Conservation (phyloP, 64 coral and sea anemone genomes). For the Dendrophyllia cribrosa region DNA sequence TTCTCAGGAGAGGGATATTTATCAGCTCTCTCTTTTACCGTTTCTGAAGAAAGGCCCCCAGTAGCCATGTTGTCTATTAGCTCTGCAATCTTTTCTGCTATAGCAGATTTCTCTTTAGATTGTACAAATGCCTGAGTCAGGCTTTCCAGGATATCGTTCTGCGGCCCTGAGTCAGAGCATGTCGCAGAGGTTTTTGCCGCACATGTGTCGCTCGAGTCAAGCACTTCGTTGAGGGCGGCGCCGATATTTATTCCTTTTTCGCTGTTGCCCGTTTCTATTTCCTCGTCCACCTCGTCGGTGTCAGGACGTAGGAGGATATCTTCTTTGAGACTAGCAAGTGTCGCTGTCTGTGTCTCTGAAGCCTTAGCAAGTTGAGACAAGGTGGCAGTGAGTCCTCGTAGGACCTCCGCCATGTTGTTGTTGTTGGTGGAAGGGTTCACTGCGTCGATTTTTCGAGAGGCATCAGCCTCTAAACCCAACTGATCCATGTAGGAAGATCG, state of each 20-base stretch:
- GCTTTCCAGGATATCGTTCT: too few species aligned
- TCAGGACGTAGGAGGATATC: background rate
- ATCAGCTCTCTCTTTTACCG: constrained; percentile 1
- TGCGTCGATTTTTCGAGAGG: background rate
- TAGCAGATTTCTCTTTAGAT: too few species aligned
- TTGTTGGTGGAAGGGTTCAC: background rate
- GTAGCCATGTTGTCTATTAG: background rate
- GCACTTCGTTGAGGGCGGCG: constrained; percentile 16
- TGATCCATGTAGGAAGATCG: background rate
- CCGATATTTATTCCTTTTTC: background rate
- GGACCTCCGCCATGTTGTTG: background rate
- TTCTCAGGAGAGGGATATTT: constrained; percentile 60
- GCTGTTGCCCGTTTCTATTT: background rate
- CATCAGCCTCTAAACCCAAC: background rate
- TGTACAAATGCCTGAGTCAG: too few species aligned
- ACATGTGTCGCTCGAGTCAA: constrained; percentile 7
- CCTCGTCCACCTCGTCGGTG: background rate
- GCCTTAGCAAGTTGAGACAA: background rate
- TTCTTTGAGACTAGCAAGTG: background rate
- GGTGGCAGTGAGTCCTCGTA: background rate
- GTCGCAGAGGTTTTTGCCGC: background rate
- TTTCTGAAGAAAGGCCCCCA: background rate
- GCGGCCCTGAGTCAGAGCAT: too few species aligned
- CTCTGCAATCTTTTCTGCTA: too few species aligned
- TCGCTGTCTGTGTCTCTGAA: background rate